Conservation (phyloP, 2,113 vertebrate species). For the Platichthys stellatus region DNA sequence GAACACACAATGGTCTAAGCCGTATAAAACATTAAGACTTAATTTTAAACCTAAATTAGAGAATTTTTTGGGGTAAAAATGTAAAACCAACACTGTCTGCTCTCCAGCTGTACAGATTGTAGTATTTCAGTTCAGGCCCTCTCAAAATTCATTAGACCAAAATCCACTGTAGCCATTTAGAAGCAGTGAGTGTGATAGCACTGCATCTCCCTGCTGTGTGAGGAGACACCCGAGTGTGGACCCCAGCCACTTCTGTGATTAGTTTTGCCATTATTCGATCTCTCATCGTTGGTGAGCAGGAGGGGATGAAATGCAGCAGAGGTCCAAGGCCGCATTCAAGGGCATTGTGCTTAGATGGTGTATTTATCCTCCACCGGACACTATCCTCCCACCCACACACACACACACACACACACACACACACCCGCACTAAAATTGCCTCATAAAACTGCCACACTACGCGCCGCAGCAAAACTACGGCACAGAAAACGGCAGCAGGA, state of each 20-base stretch:
- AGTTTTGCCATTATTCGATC: slow-evolving; percentile 43
- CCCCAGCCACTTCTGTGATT: slow-evolving; percentile 35
- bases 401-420: slow-evolving; percentile 14
- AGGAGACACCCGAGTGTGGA: not conserved
- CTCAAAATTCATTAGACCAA: too few species aligned
- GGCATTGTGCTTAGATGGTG: slow-evolving; percentile 55
- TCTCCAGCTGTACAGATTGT: too few species aligned
- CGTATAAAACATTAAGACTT: too few species aligned
- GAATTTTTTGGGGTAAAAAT: too few species aligned
- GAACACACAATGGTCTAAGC: too few species aligned
- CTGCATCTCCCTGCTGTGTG: not conserved
- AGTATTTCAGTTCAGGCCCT: too few species aligned
- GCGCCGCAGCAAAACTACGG: slow-evolving; percentile 33
- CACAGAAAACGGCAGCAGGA: slow-evolving; percentile 33
- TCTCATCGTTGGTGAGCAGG: slow-evolving; percentile 38
- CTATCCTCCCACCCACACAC: not conserved
- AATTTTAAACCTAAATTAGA: too few species aligned
- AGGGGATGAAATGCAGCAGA: slow-evolving; percentile 44
- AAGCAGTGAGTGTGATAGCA: not conserved
- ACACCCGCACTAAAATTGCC: slow-evolving; percentile 52
- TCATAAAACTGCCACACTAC: slow-evolving; percentile 69
- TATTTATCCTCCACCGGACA: slow-evolving; percentile 49
- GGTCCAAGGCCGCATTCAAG: slow-evolving; percentile 65
- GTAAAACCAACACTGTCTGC: too few species aligned
- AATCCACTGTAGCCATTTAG: too few species aligned